These are phyloP conservation scores for Mesocricetus auratus DNA, from an alignment of 2,113 vertebrate genomes.

Conservation along the genomic window DNA sequence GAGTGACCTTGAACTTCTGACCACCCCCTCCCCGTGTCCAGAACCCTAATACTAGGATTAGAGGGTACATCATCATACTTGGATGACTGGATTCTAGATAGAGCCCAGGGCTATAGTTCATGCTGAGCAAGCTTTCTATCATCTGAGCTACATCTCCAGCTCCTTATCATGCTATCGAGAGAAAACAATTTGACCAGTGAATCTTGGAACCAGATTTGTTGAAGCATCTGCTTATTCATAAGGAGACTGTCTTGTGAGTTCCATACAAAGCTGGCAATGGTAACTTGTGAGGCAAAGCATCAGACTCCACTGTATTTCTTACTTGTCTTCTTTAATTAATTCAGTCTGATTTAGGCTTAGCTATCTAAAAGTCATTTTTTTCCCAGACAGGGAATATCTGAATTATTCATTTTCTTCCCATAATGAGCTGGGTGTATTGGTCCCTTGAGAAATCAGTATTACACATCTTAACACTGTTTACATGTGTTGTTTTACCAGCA, in stretches of 20 bases:
- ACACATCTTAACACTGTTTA: constrained; percentile 67
- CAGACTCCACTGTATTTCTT: constrained; percentile 64
- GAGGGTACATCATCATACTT: background rate
- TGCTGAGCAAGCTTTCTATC: background rate
- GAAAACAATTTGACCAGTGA: constrained; percentile 24
- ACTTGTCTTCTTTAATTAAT: constrained; percentile 84
- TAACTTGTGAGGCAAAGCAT: constrained; percentile 35
- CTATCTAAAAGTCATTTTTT: constrained; percentile 81
- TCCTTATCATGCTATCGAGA: constrained; percentile 1
- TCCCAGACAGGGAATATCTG: constrained; percentile 76
- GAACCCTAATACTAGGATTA: background rate
- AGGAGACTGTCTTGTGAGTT: constrained; percentile 33
- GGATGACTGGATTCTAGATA: background rate
- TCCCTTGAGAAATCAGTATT: constrained; percentile 82
- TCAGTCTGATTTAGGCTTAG: constrained; percentile 71
- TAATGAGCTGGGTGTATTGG: constrained; percentile 58
- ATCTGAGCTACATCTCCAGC: background rate
- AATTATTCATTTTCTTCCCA: constrained; percentile 86
- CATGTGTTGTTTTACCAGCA: constrained; percentile 75
- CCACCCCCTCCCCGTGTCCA: no score
- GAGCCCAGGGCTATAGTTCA: background rate
- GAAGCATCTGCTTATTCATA: background rate
- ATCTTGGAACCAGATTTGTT: background rate
- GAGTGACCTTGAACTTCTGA: background rate
- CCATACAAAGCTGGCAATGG: constrained; percentile 30